A percentile compares a stretch with the other conserved stretches of the same genome.
phyloP scores from a whole-genome alignment of 2,888 invertebrate genomes.

The Ormyrus pomaceus region DNA sequence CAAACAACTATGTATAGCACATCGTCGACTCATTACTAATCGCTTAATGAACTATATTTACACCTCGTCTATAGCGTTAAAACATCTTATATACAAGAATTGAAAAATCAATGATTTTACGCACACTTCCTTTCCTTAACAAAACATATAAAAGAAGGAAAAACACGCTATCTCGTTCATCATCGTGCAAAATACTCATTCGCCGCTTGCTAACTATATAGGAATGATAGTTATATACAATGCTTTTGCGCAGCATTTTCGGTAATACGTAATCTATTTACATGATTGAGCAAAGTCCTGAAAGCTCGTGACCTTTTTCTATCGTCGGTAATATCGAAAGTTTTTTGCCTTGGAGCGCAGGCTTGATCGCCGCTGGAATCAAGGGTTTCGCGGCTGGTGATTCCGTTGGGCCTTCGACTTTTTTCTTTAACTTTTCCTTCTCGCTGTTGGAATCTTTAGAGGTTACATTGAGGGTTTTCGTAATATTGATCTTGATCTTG shows the following conservation, averaged over 20 bases:
- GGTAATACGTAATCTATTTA: slow-evolving; percentile 72
- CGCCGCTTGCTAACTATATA: background rate
- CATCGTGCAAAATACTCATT: slow-evolving; percentile 39
- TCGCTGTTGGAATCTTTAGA: slow-evolving; percentile 66
- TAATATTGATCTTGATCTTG: slow-evolving; percentile 88
- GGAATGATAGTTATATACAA: slow-evolving; percentile 52
- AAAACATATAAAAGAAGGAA: slow-evolving; percentile 13
- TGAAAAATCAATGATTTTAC: slow-evolving; percentile 34
- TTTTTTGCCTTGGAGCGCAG: slow-evolving; percentile 81
- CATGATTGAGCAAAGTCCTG: slow-evolving; percentile 92
- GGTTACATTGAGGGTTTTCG: slow-evolving; percentile 66
- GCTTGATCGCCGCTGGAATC: slow-evolving; percentile 78
- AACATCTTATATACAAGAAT: slow-evolving; percentile 40
- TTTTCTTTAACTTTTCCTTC: slow-evolving; percentile 84
- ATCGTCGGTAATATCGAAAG: slow-evolving; percentile 85
- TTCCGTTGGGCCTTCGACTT: slow-evolving; percentile 81
- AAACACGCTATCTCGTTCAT: background rate
- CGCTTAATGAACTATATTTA: slow-evolving; percentile 46
- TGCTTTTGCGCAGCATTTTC: background rate
- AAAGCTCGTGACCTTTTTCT: slow-evolving; percentile 87
- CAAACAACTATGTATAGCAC: slow-evolving; percentile 8
- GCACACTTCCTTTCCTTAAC: slow-evolving; percentile 2
- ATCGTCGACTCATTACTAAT: slow-evolving; percentile 13
- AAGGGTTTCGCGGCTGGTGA: slow-evolving; percentile 55
- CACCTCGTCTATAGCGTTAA: slow-evolving; percentile 33